These are phyloP conservation scores for Cyphomyrmex costatus DNA, from an alignment of 1,140 invertebrate species.

Conservation along the genomic window DNA sequence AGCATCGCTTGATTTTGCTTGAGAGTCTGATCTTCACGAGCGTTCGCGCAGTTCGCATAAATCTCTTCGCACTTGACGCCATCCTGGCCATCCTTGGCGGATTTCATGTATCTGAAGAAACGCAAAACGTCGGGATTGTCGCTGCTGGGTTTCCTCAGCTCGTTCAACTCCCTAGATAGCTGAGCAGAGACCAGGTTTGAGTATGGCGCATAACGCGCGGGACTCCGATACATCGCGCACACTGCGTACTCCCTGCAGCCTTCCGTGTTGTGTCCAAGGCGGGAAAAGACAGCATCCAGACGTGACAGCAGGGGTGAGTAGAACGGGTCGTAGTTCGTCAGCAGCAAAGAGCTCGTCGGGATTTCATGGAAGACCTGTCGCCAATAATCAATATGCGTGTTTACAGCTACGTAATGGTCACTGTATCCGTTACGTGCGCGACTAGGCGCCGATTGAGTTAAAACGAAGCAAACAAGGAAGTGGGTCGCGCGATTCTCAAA, in stretches of 20 bases:
- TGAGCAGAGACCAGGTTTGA: conserved; percentile 95
- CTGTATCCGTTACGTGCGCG: conserved; percentile 23
- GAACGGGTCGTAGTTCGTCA: conserved; percentile 95
- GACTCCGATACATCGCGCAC: conserved; percentile 94
- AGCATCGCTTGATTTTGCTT: conserved; percentile 92
- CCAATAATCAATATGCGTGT: conserved; percentile 49
- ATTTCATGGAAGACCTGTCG: conserved; percentile 93
- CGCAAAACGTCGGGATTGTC: conserved; percentile 94
- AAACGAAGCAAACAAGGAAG: conserved; percentile 23
- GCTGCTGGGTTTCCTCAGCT: conserved; percentile 92
- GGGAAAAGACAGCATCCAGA: conserved; percentile 93
- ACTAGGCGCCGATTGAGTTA: conserved; percentile 18
- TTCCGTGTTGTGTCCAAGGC: conserved; percentile 90
- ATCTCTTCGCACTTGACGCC: conserved; percentile 89
- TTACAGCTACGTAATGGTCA: conserved; percentile 28
- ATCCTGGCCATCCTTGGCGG: conserved; percentile 94
- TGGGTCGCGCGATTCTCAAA: conserved; percentile 26
- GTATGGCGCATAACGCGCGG: conserved; percentile 94
- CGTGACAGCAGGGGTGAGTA: conserved; percentile 94
- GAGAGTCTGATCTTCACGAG: conserved; percentile 87
- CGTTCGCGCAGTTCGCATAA: conserved; percentile 86
- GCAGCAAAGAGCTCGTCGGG: conserved; percentile 92
- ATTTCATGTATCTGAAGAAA: conserved; percentile 96
- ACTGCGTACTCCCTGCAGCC: conserved; percentile 93
- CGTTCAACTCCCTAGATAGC: conserved; percentile 94